These are phyloP conservation scores for Sebastes oblongus DNA, from an alignment of 2,797 vertebrate species.

Conservation along the genomic window DNA sequence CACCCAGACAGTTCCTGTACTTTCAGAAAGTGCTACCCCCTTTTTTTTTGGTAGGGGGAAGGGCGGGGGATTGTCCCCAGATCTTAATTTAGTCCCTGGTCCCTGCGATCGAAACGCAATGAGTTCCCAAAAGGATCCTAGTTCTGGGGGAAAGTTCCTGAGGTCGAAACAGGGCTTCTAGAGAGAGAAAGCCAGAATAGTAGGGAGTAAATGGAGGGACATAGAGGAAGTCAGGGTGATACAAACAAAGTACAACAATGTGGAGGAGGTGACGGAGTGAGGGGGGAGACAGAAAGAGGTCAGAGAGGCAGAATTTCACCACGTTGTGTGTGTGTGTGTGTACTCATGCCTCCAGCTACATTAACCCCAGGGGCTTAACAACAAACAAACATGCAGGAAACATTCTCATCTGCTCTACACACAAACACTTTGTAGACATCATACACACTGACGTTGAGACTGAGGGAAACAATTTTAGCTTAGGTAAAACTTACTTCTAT, in stretches of 20 bases:
- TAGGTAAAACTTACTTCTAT: background rate
- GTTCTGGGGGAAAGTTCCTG: too few relatives aligned
- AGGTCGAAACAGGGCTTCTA: too few relatives aligned
- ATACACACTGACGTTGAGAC: background rate
- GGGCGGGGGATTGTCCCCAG: too few relatives aligned
- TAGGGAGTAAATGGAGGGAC: background rate
- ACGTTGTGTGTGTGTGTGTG: background rate
- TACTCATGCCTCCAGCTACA: background rate
- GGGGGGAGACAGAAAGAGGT: slow-evolving; percentile 29
- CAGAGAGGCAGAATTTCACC: slow-evolving; percentile 38
- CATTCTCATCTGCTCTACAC: background rate
- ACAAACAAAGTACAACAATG: background rate
- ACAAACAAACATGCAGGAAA: background rate
- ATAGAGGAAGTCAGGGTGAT: background rate
- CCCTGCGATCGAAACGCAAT: too few relatives aligned
- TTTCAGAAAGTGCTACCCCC: too few relatives aligned
- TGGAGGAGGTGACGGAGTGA: background rate
- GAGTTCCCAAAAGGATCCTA: too few relatives aligned
- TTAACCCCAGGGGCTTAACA: background rate
- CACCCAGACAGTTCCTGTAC: too few relatives aligned
- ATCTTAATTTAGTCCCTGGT: too few relatives aligned
- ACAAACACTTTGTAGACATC: background rate
- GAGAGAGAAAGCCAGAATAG: background rate
- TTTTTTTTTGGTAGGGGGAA: too few relatives aligned
- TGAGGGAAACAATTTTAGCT: background rate